Evolutionary conservation across 2,888 invertebrate species (phyloP), one percentile per base, ranked within the genome.

Genomic region (Holacanthella duospinosa): DNA sequence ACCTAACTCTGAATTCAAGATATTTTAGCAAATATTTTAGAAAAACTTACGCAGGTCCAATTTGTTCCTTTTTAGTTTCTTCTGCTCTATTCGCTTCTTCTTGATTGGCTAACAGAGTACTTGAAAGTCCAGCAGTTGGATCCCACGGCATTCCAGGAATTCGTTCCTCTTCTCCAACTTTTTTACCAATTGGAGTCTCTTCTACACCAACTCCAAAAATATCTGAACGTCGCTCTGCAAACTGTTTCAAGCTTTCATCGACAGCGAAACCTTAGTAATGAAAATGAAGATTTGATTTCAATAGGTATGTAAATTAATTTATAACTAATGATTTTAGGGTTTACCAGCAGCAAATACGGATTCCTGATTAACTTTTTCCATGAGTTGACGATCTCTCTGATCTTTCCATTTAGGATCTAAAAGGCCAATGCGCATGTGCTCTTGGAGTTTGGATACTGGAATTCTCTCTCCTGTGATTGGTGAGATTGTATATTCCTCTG

Each of bases 191-290:
- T 27, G 93, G 92, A 0, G 97, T 96, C 82, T 99, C 99, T 78
- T 97, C 96, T 77, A 93, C 93, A 64, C 97, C 97, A 67, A 93
- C 91, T 79, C 99, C 99, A 80, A 99, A 99, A 79, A 99, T 99
- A 83, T 99, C 99, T 1, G 99, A 97, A 87, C 99, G 93, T 72
- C 99, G 85, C 77, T 99, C 97, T 0, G 99, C 99, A 75, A 99
- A 81, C 76, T 92, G 87, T 77, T 94, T 94, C 75, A 99, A 84
- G 75, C 91, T 93, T 48, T 91, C 91, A 76, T 95, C 94, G 75
- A 99, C 95, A n/a, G 94, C 92, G 28, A 91, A 85, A 59, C 89
- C 84, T 76, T n/a, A 75, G 43, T 68, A 62, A 66, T 62, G 48
- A 77, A 19, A 77, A 78, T 64, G 76, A 78, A 1, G 78, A 54